phyloP scores from a whole-genome alignment of 2,797 vertebrate genomes.

The Sebastes baramenuke region DNA sequence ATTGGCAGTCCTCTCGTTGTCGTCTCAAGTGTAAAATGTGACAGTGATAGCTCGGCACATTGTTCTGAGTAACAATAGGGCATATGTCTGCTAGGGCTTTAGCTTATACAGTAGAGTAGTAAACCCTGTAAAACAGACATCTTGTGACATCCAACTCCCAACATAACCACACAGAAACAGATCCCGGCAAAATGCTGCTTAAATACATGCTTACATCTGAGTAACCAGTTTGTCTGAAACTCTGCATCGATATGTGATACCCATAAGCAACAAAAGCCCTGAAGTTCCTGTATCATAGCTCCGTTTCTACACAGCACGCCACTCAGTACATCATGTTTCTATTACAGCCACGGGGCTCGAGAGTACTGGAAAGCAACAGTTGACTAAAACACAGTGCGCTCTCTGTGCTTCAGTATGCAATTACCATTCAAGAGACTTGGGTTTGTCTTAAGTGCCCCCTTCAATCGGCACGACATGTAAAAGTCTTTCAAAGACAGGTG shows the following conservation, averaged over 20 bases:
- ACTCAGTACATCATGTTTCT: slow-evolving; percentile 56
- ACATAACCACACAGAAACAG: slow-evolving; percentile 21
- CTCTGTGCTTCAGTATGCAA: slow-evolving; percentile 52
- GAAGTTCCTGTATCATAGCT: slow-evolving; percentile 44
- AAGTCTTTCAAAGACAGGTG: slow-evolving; percentile 66
- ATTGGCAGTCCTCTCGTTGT: slow-evolving; percentile 21
- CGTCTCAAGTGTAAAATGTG: slow-evolving; percentile 31
- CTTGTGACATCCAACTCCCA: slow-evolving; percentile 51
- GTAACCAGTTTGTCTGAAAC: slow-evolving; percentile 66
- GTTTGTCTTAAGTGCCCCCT: slow-evolving; percentile 64
- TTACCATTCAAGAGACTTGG: slow-evolving; percentile 62
- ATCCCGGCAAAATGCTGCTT: slow-evolving; percentile 56
- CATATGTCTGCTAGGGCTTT: slow-evolving; percentile 38
- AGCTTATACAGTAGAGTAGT: slow-evolving; percentile 54
- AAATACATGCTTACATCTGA: slow-evolving; percentile 48
- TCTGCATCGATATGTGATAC: slow-evolving; percentile 53
- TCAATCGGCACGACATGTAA: slow-evolving; percentile 64
- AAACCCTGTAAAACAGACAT: slow-evolving; percentile 68
- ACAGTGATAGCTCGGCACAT: slow-evolving; percentile 53
- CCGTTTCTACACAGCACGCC: slow-evolving; percentile 30
- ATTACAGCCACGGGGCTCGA: slow-evolving; percentile 57
- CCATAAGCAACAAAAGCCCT: slow-evolving; percentile 58
- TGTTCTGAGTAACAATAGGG: slow-evolving; percentile 59
- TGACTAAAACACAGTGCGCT: slow-evolving; percentile 41
- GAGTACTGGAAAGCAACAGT: slow-evolving; percentile 37